These are phyloP conservation scores for Amiota minor DNA, from an alignment of 2,888 invertebrate species.

Conservation along the genomic window DNA sequence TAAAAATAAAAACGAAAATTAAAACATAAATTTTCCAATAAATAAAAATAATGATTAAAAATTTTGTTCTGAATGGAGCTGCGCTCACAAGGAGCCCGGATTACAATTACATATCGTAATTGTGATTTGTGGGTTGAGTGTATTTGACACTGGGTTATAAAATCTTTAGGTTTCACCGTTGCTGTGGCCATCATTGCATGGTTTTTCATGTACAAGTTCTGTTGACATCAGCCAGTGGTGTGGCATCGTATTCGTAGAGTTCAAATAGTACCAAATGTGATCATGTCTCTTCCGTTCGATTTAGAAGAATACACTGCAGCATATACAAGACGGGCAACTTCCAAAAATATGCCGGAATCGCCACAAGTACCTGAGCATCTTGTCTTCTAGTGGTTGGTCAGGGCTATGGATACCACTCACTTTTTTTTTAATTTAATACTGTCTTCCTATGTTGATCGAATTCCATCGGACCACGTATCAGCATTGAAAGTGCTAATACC, in stretches of 20 bases:
- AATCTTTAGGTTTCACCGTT: constrained; percentile 49
- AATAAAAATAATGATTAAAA: too few relatives aligned
- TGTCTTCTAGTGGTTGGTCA: too few relatives aligned
- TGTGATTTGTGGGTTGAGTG: constrained; percentile 39
- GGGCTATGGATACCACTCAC: too few relatives aligned
- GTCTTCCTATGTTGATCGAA: too few relatives aligned
- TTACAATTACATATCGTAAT: constrained; percentile 50
- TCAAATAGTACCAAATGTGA: constrained; percentile 95
- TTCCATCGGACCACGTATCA: too few relatives aligned
- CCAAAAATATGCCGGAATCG: too few relatives aligned
- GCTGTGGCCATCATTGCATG: constrained; percentile 51
- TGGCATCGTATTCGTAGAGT: constrained; percentile 84
- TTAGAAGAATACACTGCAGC: constrained; percentile 70
- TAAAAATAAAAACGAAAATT: too few relatives aligned
- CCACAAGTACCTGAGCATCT: too few relatives aligned
- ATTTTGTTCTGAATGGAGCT: constrained; percentile 35
- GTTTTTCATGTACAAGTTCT: constrained; percentile 60
- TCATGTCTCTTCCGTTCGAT: constrained; percentile 82
- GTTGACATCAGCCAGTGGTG: constrained; percentile 77
- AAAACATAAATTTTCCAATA: too few relatives aligned
- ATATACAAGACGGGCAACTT: too few relatives aligned
- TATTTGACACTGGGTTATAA: constrained; percentile 40
- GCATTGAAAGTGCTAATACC: too few relatives aligned
- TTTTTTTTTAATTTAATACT: too few relatives aligned
- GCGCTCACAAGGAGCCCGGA: constrained; percentile 13